A percentile compares a stretch with the other conserved stretches of the same genome.
Conservation (phyloP, 2,113 vertebrate genomes). For the Xiphophorus maculatus region DNA sequence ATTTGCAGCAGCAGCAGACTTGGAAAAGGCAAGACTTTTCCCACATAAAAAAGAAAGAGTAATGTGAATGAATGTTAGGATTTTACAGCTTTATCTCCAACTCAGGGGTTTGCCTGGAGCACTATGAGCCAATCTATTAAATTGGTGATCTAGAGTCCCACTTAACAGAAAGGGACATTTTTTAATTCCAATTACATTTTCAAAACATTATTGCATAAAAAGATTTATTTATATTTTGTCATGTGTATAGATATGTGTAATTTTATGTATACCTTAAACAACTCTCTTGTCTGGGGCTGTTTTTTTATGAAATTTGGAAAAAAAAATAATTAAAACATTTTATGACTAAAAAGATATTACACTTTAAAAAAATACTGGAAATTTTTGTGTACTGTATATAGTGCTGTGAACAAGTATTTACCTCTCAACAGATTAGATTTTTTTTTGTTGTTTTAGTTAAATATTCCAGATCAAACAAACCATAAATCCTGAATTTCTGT, state of each 20-base stretch:
- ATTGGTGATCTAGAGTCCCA: background rate
- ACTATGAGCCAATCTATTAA: background rate
- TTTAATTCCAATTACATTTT: background rate
- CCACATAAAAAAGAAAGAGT: background rate
- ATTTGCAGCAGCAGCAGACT: constrained; percentile 30
- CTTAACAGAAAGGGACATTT: background rate
- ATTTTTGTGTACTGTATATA: too few relatives aligned
- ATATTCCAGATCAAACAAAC: too few relatives aligned
- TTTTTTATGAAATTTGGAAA: background rate
- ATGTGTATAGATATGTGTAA: background rate
- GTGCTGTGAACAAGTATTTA: too few relatives aligned
- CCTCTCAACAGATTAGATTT: too few relatives aligned
- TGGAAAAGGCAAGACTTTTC: background rate
- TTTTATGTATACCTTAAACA: background rate
- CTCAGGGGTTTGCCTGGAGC: background rate
- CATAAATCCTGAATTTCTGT: background rate
- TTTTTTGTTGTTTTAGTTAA: too few relatives aligned
- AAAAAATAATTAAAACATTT: background rate
- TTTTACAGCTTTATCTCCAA: background rate
- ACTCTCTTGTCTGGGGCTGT: background rate
- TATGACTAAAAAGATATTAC: too few relatives aligned
- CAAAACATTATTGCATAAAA: background rate
- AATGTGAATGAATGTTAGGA: background rate
- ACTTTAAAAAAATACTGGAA: too few relatives aligned
- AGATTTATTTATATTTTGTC: background rate